These are phyloP conservation scores for Chiloscyllium plagiosum DNA, from an alignment of 2,113 vertebrate genomes.

Conservation along the genomic window DNA sequence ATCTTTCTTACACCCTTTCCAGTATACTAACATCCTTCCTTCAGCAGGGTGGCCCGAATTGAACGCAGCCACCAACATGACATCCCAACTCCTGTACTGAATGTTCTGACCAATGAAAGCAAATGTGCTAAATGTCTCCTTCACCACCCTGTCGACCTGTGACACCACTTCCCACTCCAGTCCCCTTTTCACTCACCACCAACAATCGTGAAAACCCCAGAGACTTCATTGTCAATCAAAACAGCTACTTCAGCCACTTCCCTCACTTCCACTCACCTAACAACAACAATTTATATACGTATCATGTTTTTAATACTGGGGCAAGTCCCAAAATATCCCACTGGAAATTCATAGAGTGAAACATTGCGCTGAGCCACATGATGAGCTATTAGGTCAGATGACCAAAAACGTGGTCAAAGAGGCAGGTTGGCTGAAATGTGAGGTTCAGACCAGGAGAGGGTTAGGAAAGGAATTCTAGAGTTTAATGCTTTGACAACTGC, in stretches of 20 bases:
- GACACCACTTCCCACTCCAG: no score
- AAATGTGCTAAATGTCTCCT: no score
- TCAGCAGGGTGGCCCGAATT: no score
- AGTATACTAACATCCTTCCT: no score
- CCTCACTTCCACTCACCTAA: no score
- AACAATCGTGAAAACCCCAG: not conserved
- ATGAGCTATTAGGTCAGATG: not conserved
- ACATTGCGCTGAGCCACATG: not conserved
- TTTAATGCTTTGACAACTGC: not conserved
- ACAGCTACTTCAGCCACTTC: not conserved
- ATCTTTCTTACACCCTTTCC: no score
- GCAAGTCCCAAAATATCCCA: not conserved
- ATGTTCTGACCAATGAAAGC: no score
- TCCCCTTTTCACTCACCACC: not conserved
- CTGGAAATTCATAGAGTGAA: not conserved
- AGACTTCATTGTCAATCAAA: not conserved
- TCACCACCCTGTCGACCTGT: no score
- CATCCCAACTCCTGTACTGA: no score
- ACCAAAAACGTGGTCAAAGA: not conserved
- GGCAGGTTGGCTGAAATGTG: not conserved
- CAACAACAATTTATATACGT: not conserved
- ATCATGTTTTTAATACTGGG: no score
- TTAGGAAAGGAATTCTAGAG: not conserved
- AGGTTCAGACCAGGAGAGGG: no score
- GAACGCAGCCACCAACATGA: no score